Base-by-base conservation (phyloP, 2,888 invertebrate genomes). In the Epirrhoe alternata region DNA sequence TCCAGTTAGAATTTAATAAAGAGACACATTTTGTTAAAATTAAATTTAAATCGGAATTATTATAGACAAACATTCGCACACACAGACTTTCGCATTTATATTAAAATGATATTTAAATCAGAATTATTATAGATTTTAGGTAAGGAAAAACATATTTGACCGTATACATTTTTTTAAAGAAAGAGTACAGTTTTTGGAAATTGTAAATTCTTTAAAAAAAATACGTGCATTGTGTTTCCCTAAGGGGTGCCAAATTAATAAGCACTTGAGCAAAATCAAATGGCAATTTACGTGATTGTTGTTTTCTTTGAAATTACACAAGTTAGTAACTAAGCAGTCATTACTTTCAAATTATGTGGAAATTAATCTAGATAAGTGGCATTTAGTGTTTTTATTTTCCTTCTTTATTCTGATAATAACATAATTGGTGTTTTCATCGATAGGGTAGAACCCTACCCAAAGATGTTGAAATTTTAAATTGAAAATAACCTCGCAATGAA, bases 231-330 rank as follows among this genome's bases (percentile, higher is more conserved):
- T 24, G 3, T 14, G 0, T 42, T 42, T 31, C 53, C 56, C 38
- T 14, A 16, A 31, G 50, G 47, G 56, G 61, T 70, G 67, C 52
- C 31, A 31, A 49, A 67, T 59, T 70, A 72, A 75, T 72, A 64
- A 70, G 57, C 65, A 67, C 49, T 64, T 63, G 61, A 10, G 12
- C 10, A 58, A 58, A 55, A 57, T 60, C 42, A 54, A 63, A 49
- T 8, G 17, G 17, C 5, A 65, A 69, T 73, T 74, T 35, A 64
- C 59, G 70, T 24, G 24, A n/a, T 12, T 8, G 5, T 51, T 69
- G 74, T 74, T 73, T 68, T 56, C 50, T 38, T 17, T 60, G 30
- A 58, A 66, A 55, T 61, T 57, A 30, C 35, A 66, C 53, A 60
- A 58, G 60, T 38, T 42, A 30, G 61, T 59, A 69, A 64, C 64